phyloP scores from a whole-genome alignment of 2,888 invertebrate species.

The Monochamus alternatus region DNA sequence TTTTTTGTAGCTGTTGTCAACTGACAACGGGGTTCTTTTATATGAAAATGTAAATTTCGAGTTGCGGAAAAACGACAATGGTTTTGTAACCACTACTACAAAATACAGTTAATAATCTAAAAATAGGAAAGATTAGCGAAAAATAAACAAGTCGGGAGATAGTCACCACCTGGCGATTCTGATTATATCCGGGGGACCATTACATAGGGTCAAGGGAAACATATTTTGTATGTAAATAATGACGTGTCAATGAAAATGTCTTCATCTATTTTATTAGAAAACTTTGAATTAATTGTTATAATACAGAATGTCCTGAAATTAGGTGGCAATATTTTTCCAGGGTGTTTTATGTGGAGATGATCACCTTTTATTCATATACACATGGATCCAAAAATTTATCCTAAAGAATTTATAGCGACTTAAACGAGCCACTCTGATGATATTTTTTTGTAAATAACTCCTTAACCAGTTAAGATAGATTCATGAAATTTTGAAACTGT shows the following conservation, averaged over 20 bases:
- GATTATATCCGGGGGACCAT: not conserved
- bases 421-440: too few species aligned
- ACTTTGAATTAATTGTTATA: too few species aligned
- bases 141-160: slow-evolving; percentile 26
- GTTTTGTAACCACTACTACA: slow-evolving; percentile 12
- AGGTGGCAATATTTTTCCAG: too few species aligned
- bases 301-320: too few species aligned
- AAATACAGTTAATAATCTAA: slow-evolving; percentile 35
- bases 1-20: slow-evolving; percentile 21
- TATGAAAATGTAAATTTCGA: slow-evolving; percentile 13
- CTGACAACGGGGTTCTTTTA: slow-evolving; percentile 14
- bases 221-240: not conserved
- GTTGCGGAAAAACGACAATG: slow-evolving; percentile 30
- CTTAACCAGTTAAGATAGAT: too few species aligned
- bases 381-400: too few species aligned
- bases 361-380: too few species aligned
- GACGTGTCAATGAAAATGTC: too few species aligned
- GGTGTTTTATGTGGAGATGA: too few species aligned
- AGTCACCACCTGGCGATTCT: slow-evolving; percentile 24
- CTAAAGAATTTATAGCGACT: too few species aligned
- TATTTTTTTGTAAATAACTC: too few species aligned
- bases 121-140: slow-evolving; percentile 30
- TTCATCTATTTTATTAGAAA: not conserved
- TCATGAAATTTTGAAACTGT: too few species aligned
- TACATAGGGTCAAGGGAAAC: not conserved